Percentiles rank a stretch among this genome's conserved stretches.
Evolutionary conservation across 2,113 vertebrate species (phyloP).

Genomic region (Rynchops niger): DNA sequence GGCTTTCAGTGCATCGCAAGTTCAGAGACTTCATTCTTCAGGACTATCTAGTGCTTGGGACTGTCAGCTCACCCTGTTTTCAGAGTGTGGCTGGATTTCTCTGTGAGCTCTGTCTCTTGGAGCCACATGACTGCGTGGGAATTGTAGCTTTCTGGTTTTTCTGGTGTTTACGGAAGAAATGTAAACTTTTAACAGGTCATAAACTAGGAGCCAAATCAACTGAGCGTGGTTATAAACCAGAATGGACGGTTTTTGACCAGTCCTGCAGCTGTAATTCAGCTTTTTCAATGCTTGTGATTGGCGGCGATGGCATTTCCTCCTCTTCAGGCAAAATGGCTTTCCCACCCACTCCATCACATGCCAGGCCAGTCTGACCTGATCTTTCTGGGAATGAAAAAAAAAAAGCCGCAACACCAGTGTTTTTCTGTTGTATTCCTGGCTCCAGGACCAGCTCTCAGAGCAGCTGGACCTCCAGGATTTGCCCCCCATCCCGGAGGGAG

Average conservation of each 20-base stretch:
- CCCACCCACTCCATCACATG: background rate
- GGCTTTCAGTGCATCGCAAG: background rate
- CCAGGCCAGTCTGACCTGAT: background rate
- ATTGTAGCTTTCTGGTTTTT: background rate
- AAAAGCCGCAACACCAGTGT: background rate
- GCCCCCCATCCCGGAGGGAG: background rate
- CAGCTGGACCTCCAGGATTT: background rate
- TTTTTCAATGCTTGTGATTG: background rate
- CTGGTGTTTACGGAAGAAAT: background rate
- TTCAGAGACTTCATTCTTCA: background rate
- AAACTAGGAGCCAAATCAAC: background rate
- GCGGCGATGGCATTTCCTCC: background rate
- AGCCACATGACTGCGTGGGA: background rate
- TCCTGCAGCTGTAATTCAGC: background rate
- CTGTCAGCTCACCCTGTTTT: accelerated
- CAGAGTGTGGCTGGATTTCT: background rate
- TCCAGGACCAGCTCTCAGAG: background rate
- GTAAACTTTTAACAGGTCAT: background rate
- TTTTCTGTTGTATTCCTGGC: background rate
- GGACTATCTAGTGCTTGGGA: background rate
- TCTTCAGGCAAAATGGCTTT: background rate
- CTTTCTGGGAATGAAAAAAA: background rate
- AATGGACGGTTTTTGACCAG: background rate
- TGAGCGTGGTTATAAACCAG: background rate
- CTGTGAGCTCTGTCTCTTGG: background rate